Evolutionary conservation across 2,113 vertebrate species (phyloP), one percentile per base, ranked within the genome.

Genomic region (Castor canadensis): DNA sequence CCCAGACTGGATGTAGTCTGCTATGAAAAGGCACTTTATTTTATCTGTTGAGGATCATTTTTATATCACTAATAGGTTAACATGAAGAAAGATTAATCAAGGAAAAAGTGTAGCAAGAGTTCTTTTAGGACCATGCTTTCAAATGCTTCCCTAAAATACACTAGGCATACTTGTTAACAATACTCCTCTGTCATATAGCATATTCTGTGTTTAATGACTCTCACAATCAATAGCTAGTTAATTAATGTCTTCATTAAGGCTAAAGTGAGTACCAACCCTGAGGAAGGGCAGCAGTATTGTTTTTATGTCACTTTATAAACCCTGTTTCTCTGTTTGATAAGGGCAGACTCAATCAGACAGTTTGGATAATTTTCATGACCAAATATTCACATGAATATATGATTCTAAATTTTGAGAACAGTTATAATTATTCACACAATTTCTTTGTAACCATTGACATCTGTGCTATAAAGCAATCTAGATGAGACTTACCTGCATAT

Each of bases 171-270:
- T 91, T 92, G 40, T 49, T 93, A 94, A 72, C 56, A 93, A 76
- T n/a, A 11, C 26, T 93, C 69, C 40, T 45, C 45, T 69, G 95
- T 86, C 62, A 71, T 52, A 24, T 1, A 88, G 56, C 49, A 38
- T 56, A 83, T 54, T 64, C 16, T 87, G 13, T 75, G 30, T 58
- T 71, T 40, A 67, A 5, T 64, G 49, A 71, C 67, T 93, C 69
- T 69, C 71, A 75, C 47, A 93, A 92, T 96, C 89, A 86, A 71
- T 94, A 95, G 24, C 40, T 64, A 95, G n/a, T 88, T 90, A 96
- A 93, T 95, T 87, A 93, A 79, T 79, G 62, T 64, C 95, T 93
- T 95, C 45, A 87, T 95, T 97, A 93, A 91, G 64, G 30, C 40
- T 28, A 66, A 45, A 86, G 11, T 82, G 86, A 88, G 9, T 47